A percentile compares a stretch with the other conserved stretches of the same genome.
Evolutionary conservation across 2,113 vertebrate genomes (phyloP).

Genomic region (Scomber colias): DNA sequence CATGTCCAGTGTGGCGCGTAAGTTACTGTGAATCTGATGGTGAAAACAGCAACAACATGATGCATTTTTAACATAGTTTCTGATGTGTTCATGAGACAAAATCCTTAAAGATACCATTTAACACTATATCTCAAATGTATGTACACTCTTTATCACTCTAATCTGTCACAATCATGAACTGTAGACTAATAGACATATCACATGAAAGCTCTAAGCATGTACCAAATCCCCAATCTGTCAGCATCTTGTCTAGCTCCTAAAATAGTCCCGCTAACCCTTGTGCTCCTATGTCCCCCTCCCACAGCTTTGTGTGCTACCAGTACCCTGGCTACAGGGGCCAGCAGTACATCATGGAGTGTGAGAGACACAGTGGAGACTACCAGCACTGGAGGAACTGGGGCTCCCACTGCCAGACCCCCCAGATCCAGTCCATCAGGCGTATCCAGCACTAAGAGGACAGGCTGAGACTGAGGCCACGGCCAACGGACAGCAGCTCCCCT

Average conservation of each 20-base stretch:
- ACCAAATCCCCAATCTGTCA: slow-evolving; percentile 23
- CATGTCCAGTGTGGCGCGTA: slow-evolving; percentile 88
- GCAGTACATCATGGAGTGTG: slow-evolving; percentile 90
- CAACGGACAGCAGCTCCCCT: slow-evolving; percentile 55
- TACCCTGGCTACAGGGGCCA: slow-evolving; percentile 87
- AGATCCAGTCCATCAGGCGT: slow-evolving; percentile 88
- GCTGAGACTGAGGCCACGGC: slow-evolving; percentile 48
- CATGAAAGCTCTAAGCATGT: slow-evolving; percentile 3
- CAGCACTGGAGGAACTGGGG: slow-evolving; percentile 89
- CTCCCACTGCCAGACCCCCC: slow-evolving; percentile 87
- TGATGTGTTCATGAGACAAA: neutral
- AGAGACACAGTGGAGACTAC: slow-evolving; percentile 87
- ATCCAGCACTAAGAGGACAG: slow-evolving; percentile 84
- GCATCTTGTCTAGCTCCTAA: slow-evolving; percentile 2
- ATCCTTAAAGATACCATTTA: neutral
- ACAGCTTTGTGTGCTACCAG: slow-evolving; percentile 88
- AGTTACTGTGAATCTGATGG: slow-evolving; percentile 54
- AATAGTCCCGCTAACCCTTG: slow-evolving; percentile 22
- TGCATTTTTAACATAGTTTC: neutral
- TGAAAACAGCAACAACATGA: neutral
- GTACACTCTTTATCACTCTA: neutral
- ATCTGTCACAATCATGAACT: neutral
- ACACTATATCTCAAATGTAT: neutral
- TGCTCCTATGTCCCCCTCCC: neutral
- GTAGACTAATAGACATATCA: slow-evolving; percentile 20